A percentile compares a stretch with the other conserved stretches of the same genome.
Evolutionary conservation across 2,888 invertebrate species (phyloP).

Genomic region (Calameuta pallipes): DNA sequence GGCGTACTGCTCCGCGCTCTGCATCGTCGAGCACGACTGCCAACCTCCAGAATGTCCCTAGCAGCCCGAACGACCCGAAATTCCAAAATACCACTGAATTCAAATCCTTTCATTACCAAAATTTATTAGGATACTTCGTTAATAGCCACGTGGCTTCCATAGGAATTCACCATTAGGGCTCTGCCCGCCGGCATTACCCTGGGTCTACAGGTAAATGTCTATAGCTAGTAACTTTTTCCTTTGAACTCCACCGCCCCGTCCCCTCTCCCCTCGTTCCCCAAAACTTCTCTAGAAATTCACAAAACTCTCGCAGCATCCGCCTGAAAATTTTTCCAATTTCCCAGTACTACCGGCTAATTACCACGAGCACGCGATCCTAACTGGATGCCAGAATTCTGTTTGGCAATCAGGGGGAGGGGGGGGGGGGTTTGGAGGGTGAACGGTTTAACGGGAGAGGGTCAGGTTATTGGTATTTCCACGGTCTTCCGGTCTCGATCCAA

Average conservation of each 20-base stretch:
- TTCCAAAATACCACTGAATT: not conserved
- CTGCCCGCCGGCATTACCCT: not conserved
- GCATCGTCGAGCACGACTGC: not conserved
- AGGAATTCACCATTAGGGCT: not conserved
- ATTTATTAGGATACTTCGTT: not conserved
- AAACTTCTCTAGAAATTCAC: not conserved
- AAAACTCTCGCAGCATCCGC: not conserved
- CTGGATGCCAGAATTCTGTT: not conserved
- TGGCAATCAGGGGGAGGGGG: not conserved
- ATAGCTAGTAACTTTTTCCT: not conserved
- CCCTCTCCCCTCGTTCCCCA: not conserved
- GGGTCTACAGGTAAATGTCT: not conserved
- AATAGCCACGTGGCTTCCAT: not conserved
- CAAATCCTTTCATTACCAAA: not conserved
- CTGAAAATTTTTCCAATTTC: not conserved
- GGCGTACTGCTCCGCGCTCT: not conserved
- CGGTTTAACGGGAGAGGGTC: not conserved
- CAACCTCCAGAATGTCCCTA: not conserved
- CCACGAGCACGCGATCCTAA: not conserved
- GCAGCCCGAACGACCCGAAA: not conserved
- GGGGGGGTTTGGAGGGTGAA: not conserved
- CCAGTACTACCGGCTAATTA: not conserved
- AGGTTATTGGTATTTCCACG: not conserved
- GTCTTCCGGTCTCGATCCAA: slow-evolving; percentile 18
- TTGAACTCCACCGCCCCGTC: not conserved